These are phyloP conservation scores for Odontamblyopus rebecca DNA, from an alignment of 2,797 vertebrate genomes.

Conservation along the genomic window DNA sequence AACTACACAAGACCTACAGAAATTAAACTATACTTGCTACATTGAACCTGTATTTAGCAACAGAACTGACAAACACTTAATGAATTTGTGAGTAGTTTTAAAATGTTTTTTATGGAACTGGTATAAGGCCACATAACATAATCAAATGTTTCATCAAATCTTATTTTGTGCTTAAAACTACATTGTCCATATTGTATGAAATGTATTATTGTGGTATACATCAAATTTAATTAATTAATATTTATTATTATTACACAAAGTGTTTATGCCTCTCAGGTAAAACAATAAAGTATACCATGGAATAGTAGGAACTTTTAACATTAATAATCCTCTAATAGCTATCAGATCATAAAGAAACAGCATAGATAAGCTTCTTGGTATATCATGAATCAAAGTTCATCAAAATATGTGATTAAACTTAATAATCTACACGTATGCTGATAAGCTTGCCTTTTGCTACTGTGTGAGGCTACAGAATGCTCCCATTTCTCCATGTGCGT, in stretches of 20 bases:
- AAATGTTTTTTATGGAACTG: no score
- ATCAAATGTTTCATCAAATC: background rate
- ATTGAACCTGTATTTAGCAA: no score
- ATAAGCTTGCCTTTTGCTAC: conserved; percentile 23
- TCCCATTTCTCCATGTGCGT: conserved; percentile 57
- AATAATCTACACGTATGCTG: conserved; percentile 24
- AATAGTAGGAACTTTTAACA: background rate
- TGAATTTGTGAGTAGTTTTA: no score
- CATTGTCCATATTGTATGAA: background rate
- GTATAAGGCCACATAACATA: no score
- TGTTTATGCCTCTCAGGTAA: no score
- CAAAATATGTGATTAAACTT: conserved; percentile 15
- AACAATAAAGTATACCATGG: background rate
- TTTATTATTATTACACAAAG: no score
- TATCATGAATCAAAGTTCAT: conserved; percentile 40
- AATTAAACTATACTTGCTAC: background rate
- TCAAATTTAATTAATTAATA: no score
- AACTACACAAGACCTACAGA: background rate
- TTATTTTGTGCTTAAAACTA: background rate
- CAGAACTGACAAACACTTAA: no score
- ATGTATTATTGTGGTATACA: no score
- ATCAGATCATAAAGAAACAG: conserved; percentile 6
- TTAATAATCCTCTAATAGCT: background rate
- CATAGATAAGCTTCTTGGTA: conserved; percentile 24
- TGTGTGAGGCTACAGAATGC: conserved; percentile 37